Percentiles rank a stretch among this genome's conserved stretches.
Conservation (phyloP, 2,888 invertebrate species). For the Scaptodrosophila latifasciaeformis region DNA sequence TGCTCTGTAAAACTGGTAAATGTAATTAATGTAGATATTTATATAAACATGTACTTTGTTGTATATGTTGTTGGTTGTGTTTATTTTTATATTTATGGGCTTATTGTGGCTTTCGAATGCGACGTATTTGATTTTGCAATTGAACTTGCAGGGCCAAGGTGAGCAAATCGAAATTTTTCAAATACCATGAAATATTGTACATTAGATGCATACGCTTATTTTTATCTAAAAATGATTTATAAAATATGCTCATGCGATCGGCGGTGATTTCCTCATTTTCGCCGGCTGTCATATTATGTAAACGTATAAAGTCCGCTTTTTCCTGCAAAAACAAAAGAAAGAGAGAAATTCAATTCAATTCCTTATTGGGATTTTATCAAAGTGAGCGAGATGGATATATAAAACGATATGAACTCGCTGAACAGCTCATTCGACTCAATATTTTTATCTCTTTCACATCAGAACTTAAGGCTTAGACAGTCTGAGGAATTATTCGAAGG, state of each 20-base stretch:
- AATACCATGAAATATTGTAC: constrained; percentile 91
- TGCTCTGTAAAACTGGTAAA: no score
- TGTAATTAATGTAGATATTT: no score
- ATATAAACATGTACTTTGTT: no score
- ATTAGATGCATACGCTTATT: constrained; percentile 84
- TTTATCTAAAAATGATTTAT: constrained; percentile 88
- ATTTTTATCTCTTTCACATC: constrained; percentile 18
- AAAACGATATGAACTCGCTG: not conserved
- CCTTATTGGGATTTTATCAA: not conserved
- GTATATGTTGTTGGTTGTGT: no score
- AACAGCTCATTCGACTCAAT: no score
- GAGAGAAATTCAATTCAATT: not conserved
- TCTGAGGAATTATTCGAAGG: no score
- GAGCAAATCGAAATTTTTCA: constrained; percentile 82
- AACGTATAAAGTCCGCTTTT: constrained; percentile 78
- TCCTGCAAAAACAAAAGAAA: constrained; percentile 75
- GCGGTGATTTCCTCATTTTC: constrained; percentile 78
- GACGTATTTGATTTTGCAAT: constrained; percentile 69
- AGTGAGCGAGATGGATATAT: constrained; percentile 7
- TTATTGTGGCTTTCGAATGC: not conserved
- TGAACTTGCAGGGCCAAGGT: constrained; percentile 80
- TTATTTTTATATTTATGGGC: not conserved
- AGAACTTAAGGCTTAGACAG: no score
- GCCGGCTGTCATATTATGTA: constrained; percentile 75
- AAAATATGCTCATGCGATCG: constrained; percentile 92